These are phyloP conservation scores for Brachyhypopomus occidentalis DNA, from an alignment of 2,113 vertebrate genomes.

Conservation along the genomic window DNA sequence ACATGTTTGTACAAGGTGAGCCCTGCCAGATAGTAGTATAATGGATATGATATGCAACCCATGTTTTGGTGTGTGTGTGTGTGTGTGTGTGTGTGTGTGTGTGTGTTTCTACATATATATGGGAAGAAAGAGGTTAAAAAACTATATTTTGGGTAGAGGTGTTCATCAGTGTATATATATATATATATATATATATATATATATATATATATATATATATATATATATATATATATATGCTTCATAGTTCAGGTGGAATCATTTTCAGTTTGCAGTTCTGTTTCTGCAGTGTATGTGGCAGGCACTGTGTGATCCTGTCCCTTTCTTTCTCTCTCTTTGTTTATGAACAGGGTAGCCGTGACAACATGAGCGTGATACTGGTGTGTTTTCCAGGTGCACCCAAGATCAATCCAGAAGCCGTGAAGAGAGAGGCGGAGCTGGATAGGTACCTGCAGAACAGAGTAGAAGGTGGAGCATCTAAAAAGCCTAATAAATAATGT, in stretches of 20 bases:
- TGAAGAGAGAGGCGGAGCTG: slow-evolving; percentile 86
- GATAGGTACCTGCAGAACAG: slow-evolving; percentile 89
- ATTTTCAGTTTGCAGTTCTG: not conserved
- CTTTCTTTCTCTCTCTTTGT: slow-evolving; percentile 54
- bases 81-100: not conserved
- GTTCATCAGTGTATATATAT: too few species aligned
- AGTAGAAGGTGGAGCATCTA: slow-evolving; percentile 90
- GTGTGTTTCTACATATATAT: not conserved
- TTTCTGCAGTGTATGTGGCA: not conserved
- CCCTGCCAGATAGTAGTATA: slow-evolving; percentile 19
- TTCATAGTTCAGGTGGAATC: not conserved
- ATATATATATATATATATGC: not conserved
- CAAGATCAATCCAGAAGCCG: slow-evolving; percentile 85
- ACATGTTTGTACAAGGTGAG: slow-evolving; percentile 93
- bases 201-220: too few species aligned
- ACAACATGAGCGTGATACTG: slow-evolving; percentile 93
- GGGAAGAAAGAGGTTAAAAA: too few species aligned
- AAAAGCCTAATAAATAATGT: slow-evolving; percentile 84
- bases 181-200: too few species aligned
- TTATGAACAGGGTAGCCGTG: slow-evolving; percentile 82
- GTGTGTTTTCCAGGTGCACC: slow-evolving; percentile 89
- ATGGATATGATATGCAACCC: not conserved
- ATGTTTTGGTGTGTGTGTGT: too few species aligned
- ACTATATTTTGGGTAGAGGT: too few species aligned
- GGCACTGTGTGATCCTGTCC: slow-evolving; percentile 28